Evolutionary conservation across 2,888 invertebrate species (phyloP), one percentile per base, ranked within the genome.

Genomic region (Melanostoma scalare): DNA sequence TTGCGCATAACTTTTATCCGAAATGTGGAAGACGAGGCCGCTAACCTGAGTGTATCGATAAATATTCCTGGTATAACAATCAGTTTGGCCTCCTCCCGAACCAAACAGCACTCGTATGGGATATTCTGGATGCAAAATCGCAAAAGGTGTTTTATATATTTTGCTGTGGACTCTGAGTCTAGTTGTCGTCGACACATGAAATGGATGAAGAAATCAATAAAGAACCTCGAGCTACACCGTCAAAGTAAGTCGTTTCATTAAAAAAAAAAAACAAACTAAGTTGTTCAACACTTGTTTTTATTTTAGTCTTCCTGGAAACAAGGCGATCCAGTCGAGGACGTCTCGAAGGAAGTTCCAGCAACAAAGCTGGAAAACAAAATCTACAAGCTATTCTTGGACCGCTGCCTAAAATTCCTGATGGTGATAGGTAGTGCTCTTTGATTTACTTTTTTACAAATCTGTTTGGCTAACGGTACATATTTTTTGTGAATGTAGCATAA

Each of bases 81-180:
- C 0, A 90, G 90, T 50, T 86, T 89, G 82, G 90, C 91, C 31
- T 88, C 88, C 30, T 91, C 91, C 1, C 89, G 91, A 56, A 91
- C 91, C 3, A 91, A 91, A 76, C 87, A 88, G 50, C 86, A 89
- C 74, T 90, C 91, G 1, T 91, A 91, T 81, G 91, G 91, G 0
- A 82, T 91, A 3, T 92, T 91, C 85, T 91, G 92, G 92, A 90
- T 89, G 35, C 90, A 91, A 75, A 90, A 91, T 87, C 90, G 91
- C 3, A 91, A 91, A 10, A 88, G 90, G 71, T 91, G 91, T 79
- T 89, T 89, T 31, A 89, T 91, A 6, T 91, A 91, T 72, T 90
- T 91, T 86, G 89, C 91, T 3, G 86, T 91, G 6, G 92, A 91
- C 52, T 89, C 91, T 0, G 89, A 90, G 76, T 78, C 86, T 2